Evolutionary conservation across 1,140 invertebrate genomes (phyloP).

Genomic region (Callitettix versicolor): DNA sequence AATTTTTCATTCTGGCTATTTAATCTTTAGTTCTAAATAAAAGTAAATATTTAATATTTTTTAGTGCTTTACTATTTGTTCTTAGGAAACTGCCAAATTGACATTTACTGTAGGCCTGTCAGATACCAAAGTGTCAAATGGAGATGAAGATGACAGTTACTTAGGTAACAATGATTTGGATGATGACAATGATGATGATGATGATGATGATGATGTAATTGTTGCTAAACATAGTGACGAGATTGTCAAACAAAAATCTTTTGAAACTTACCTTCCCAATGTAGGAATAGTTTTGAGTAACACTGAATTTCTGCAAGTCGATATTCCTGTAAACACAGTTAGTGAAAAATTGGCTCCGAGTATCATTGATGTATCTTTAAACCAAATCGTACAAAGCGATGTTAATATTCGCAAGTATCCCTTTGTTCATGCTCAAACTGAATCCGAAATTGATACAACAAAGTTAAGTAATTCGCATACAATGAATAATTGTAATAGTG

Average conservation of each 20-base stretch:
- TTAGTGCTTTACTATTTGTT: no score
- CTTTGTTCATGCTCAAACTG: background rate
- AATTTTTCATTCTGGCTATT: no score
- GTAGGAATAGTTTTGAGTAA: slow-evolving; percentile 52
- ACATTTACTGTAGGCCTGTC: background rate
- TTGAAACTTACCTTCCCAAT: slow-evolving; percentile 45
- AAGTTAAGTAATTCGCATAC: background rate
- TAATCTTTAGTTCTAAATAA: no score
- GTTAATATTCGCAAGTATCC: slow-evolving; percentile 3
- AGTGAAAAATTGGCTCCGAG: background rate
- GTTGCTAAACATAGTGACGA: slow-evolving; percentile 38
- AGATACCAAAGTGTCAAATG: no score
- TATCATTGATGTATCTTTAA: background rate
- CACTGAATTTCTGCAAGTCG: slow-evolving; percentile 4
- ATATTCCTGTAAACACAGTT: background rate
- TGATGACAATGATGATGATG: slow-evolving; percentile 28
- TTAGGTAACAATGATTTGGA: slow-evolving; percentile 22
- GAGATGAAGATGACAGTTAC: background rate
- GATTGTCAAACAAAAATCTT: slow-evolving; percentile 28
- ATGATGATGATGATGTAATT: slow-evolving; percentile 39
- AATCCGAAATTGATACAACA: background rate
- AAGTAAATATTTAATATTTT: no score
- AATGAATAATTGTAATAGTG: background rate
- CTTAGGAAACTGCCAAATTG: background rate
- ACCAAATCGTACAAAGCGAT: background rate